A percentile compares a stretch with the other conserved stretches of the same genome.
phyloP scores from a whole-genome alignment of 2,113 vertebrate genomes.

The Cinclus cinclus region DNA sequence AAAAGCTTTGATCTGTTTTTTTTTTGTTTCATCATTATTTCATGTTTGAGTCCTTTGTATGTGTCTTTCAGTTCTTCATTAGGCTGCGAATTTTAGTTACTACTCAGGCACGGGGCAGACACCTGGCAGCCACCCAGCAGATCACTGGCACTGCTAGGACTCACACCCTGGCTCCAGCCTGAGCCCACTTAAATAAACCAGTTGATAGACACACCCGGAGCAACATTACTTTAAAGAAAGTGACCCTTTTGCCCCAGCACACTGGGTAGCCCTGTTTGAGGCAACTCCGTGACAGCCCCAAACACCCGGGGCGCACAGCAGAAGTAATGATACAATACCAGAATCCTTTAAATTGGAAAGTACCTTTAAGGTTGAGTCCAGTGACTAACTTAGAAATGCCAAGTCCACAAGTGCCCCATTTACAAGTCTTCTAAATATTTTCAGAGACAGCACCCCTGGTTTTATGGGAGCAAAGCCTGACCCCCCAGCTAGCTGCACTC shows the following conservation, averaged over 20 bases:
- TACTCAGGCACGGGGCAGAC: neutral
- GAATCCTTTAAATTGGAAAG: neutral
- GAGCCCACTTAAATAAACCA: neutral
- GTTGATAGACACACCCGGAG: neutral
- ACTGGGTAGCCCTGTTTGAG: neutral
- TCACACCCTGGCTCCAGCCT: neutral
- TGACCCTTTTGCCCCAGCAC: neutral
- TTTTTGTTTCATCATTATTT: conserved; percentile 38
- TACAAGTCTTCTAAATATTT: neutral
- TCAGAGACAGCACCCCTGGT: neutral
- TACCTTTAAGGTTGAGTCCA: neutral
- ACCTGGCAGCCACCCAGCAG: fast-evolving
- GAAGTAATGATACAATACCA: neutral
- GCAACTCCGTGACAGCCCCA: neutral
- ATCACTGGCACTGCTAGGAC: neutral
- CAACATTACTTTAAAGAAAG: neutral
- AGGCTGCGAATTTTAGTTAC: neutral
- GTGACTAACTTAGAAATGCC: neutral
- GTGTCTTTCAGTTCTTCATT: neutral
- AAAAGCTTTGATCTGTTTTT: conserved; percentile 16
- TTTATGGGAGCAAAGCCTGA: neutral
- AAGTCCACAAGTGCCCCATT: neutral
- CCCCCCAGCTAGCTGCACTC: neutral
- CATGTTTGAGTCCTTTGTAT: neutral
- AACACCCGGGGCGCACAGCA: neutral